Percentiles rank a stretch among this genome's conserved stretches.
phyloP scores from a whole-genome alignment of 2,888 invertebrate genomes.

The Nebria salina region DNA sequence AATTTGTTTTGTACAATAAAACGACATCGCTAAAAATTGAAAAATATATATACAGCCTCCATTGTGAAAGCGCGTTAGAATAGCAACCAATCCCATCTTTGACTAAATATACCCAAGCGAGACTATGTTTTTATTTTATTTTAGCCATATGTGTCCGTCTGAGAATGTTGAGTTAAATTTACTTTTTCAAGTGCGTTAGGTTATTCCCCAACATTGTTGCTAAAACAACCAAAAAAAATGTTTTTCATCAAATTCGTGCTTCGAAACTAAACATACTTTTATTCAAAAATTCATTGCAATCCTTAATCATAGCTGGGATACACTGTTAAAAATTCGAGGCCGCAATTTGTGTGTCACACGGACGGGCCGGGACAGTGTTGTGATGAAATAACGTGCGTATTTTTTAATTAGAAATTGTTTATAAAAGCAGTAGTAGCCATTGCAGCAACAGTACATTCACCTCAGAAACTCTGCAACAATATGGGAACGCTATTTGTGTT shows the following conservation, averaged over 20 bases:
- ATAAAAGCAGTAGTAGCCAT: slow-evolving; percentile 35
- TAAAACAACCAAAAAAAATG: not conserved
- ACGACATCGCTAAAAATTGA: slow-evolving; percentile 1
- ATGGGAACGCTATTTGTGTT: slow-evolving; percentile 1
- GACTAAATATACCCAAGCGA: slow-evolving; percentile 12
- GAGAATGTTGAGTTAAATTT: not conserved
- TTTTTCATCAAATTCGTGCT: no score
- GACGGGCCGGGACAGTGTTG: not conserved
- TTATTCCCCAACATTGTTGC: not conserved
- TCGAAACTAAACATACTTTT: no score
- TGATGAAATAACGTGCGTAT: slow-evolving; percentile 55
- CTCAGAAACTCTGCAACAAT: slow-evolving; percentile 12
- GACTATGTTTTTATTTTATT: slow-evolving; percentile 13
- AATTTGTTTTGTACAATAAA: not conserved
- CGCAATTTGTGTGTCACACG: not conserved
- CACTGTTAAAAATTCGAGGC: not conserved
- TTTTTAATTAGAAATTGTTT: slow-evolving; percentile 59
- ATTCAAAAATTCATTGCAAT: no score
- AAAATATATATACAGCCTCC: not conserved
- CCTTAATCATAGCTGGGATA: not conserved
- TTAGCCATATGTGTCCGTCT: slow-evolving; percentile 19
- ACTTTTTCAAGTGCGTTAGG: not conserved
- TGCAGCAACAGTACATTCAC: slow-evolving; percentile 46
- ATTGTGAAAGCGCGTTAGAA: slow-evolving; percentile 4
- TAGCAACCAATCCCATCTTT: not conserved